Conservation (phyloP, 1,140 invertebrate genomes). For the Thalassaphorura encarpata region DNA sequence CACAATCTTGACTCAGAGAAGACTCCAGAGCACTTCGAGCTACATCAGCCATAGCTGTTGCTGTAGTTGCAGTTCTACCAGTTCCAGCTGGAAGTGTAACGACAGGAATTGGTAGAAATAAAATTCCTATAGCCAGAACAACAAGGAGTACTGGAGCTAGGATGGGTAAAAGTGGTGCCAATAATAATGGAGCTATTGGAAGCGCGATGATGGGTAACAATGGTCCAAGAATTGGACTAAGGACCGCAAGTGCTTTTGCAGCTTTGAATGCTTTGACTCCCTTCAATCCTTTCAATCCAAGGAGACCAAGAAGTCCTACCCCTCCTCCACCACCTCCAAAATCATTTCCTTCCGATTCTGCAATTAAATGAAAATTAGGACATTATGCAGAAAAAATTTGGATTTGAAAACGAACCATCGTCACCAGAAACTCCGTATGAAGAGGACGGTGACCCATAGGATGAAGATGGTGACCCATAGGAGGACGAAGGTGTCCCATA, state of each 20-base stretch:
- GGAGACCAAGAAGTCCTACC: background rate
- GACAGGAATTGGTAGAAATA: constrained; percentile 3
- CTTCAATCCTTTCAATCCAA: background rate
- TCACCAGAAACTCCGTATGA: background rate
- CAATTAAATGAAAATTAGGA: background rate
- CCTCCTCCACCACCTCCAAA: background rate
- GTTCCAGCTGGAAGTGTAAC: background rate
- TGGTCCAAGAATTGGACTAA: background rate
- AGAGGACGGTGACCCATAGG: no score
- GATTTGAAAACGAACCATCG: no score
- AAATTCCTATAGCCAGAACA: background rate
- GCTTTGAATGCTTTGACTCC: background rate
- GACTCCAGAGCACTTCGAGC: background rate
- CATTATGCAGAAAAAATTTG: background rate
- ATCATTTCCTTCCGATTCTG: background rate
- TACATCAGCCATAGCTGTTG: background rate
- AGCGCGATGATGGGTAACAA: no score
- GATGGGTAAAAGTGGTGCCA: background rate
- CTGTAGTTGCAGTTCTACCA: no score
- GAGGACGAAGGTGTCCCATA: no score
- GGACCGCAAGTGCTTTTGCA: background rate
- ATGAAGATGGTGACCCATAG: no score
- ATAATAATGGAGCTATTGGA: background rate
- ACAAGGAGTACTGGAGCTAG: background rate
- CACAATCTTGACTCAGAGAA: background rate